Base-by-base conservation (phyloP, 2,888 invertebrate species). In the Parnassius orleans region DNA sequence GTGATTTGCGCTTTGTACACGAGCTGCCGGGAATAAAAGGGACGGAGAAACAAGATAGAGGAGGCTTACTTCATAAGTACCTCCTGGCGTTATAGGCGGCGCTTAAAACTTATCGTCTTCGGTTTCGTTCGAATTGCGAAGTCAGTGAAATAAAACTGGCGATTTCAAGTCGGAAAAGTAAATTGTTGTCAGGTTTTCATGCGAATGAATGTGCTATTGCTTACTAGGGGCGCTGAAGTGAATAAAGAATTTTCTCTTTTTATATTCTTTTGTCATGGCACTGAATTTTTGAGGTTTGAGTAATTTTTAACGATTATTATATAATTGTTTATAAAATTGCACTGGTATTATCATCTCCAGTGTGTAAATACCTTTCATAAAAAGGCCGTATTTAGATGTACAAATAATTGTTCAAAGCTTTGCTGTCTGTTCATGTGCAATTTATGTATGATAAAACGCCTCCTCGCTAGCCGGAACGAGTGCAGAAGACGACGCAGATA, bases 1-100 rank as follows among this genome's bases (percentile, higher is more conserved):
- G 71, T 74, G 77, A 80, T 79, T 80, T 71, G 76, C 76, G 76
- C 73, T 77, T 79, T 81, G 80, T 78, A 54, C 72, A 68, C 64
- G 70, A 56, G 57, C 65, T 58, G 68, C 66, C 63, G 64, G 60
- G 68, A 68, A 70, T 69, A 71, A 70, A 72, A 72, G 72, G 68
- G 72, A 72, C 66, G 73, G 72, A 73, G 70, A 74, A 75, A 69
- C 73, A 68, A 73, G 67, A 72, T 74, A 64, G 66, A 65, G 59
- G 71, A 66, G 65, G 67, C 68, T 50, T 55, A 71, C 67, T 71
- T 69, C 66, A 67, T 62, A 66, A 60, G 63, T 66, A 69, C 68
- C 69, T 70, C 61, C 52, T 51, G 52, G 66, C 67, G 64, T 64
- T 70, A 66, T 68, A 68, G 67, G 63, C 61, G 65, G 64, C 63